A percentile compares a stretch with the other conserved stretches of the same genome.
Conservation (phyloP, 2,797 vertebrate species). For the Clangula hyemalis region DNA sequence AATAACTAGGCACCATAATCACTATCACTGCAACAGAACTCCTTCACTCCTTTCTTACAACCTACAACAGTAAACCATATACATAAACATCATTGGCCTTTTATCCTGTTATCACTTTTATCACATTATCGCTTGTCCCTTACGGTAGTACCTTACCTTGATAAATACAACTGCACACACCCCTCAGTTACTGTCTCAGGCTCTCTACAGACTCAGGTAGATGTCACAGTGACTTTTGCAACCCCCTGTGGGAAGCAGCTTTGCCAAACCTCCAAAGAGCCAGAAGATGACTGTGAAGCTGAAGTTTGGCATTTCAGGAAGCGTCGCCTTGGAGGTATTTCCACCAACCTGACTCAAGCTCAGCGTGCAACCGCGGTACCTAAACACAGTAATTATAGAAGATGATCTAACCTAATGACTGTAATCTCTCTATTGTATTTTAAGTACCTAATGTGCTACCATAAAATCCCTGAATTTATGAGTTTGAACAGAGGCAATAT, state of each 20-base stretch:
- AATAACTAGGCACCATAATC: not conserved
- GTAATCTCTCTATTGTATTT: conserved; percentile 43
- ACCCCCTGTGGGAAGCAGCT: not conserved
- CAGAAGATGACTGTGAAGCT: not conserved
- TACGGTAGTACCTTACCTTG: not conserved
- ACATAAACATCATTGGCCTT: not conserved
- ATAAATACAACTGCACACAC: not conserved
- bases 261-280: not conserved
- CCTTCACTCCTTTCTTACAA: not conserved
- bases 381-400: conserved; percentile 11
- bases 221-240: not conserved
- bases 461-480: conserved; percentile 37
- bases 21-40: not conserved
- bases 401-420: conserved; percentile 30
- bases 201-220: not conserved
- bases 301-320: not conserved
- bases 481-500: conserved; percentile 50
- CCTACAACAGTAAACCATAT: not conserved
- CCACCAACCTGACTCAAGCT: not conserved
- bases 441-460: conserved; percentile 15
- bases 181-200: not conserved
- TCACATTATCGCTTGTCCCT: not conserved
- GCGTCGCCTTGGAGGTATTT: not conserved
- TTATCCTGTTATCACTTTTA: not conserved
- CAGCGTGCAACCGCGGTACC: not conserved